Evolutionary conservation across 2,888 invertebrate genomes (phyloP).

Genomic region (Chalcis sispes): DNA sequence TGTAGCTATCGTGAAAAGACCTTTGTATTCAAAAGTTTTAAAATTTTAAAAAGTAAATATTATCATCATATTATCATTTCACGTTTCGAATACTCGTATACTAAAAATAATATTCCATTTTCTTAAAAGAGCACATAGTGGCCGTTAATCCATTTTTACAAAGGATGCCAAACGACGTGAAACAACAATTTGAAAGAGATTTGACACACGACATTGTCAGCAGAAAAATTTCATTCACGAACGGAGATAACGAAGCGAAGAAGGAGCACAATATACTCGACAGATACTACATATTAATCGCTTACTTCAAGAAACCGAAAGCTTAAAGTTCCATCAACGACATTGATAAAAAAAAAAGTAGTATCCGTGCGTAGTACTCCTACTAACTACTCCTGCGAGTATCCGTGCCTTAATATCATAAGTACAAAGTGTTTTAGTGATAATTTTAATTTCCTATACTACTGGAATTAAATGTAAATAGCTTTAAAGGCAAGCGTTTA

Average conservation of each 20-base stretch:
- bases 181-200: slow-evolving; percentile 81
- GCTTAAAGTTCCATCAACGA: background rate
- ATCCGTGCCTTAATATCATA: background rate
- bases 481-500: too few species aligned
- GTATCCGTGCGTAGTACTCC: background rate
- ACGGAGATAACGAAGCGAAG: slow-evolving; percentile 74
- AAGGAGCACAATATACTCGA: slow-evolving; percentile 76
- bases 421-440: too few species aligned
- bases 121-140: slow-evolving; percentile 80
- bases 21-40: slow-evolving; percentile 79
- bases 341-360: too few species aligned
- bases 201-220: slow-evolving; percentile 78
- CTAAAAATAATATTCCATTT: background rate
- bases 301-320: slow-evolving; percentile 68
- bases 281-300: slow-evolving; percentile 69
- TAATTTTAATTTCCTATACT: too few species aligned
- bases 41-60: slow-evolving; percentile 76
- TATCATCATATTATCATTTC: background rate
- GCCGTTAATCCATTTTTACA: slow-evolving; percentile 85
- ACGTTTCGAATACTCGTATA: background rate
- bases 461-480: too few species aligned
- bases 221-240: slow-evolving; percentile 75
- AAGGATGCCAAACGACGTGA: slow-evolving; percentile 79
- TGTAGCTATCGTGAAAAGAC: slow-evolving; percentile 80
- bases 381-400: background rate